Base-by-base conservation (phyloP, 2,113 vertebrate species). In the Microtus richardsoni region DNA sequence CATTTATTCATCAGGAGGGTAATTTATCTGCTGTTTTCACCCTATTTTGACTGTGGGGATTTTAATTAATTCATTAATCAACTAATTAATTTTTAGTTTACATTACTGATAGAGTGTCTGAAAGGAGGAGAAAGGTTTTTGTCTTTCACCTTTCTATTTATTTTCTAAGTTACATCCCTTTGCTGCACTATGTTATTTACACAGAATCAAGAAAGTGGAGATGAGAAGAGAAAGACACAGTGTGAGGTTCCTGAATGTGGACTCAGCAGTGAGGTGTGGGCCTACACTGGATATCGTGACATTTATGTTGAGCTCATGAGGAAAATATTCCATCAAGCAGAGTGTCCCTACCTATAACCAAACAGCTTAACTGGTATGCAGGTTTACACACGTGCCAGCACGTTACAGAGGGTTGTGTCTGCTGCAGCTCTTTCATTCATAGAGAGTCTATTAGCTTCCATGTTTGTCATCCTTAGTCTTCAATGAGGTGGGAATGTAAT, bases 1-100 rank as follows among this genome's bases (percentile, higher is more conserved):
- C 91, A 96, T 95, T 96, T 96, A 93, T 97, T 97, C 84, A 91
- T 88, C 94, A 95, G 64, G 62, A 68, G 58, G 19, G 74, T 62
- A 91, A 93, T 95, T 88, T 73, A 92, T 96, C 80, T 91, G 19
- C 80, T 79, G 2, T 49, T 11, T 60, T 96, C 58, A 85, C 11
- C 2, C 24, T 2, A 0, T 92, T 96, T 95, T 90, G 95, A 94
- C 70, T 88, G n/a, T 84, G 94, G 52, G 94, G 64, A 97, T 86
- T 96, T 91, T 71, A 66, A 66, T 66, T 30, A 66, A 66, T 66
- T 66, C 58, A 66, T 66, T 66, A 58, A 58, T 58, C 19, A 58
- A 68, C 14, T 36, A 41, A 39, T 41, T 74, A 28, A 17, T 97
- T 97, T 93, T 95, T 92, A 88, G 80, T 97, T 96, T 71, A 52